Evolutionary conservation across 1,140 invertebrate species (phyloP).

Genomic region (Caerostris extrusa): DNA sequence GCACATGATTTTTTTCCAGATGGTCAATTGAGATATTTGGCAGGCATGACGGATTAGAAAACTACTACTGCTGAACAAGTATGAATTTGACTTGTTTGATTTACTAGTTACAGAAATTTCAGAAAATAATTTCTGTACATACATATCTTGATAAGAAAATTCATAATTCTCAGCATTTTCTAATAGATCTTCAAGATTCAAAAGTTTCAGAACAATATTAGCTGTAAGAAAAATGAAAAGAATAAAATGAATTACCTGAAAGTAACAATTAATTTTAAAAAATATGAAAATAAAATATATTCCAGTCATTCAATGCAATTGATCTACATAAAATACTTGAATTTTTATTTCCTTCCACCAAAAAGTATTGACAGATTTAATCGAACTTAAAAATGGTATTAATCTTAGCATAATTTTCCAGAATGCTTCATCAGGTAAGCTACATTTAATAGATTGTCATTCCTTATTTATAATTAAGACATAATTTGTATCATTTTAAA

Average conservation of each 20-base stretch:
- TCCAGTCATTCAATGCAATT: no score
- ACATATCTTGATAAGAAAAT: slow-evolving; percentile 21
- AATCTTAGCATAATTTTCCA: no score
- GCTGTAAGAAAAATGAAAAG: slow-evolving; percentile 36
- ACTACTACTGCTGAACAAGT: not conserved
- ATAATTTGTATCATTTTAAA: no score
- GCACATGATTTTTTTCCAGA: not conserved
- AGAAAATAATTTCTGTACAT: slow-evolving; percentile 4
- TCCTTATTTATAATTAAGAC: no score
- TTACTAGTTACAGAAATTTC: slow-evolving; percentile 16
- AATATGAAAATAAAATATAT: not conserved
- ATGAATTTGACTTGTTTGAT: not conserved
- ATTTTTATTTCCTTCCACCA: no score
- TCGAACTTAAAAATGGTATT: no score
- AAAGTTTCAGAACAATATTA: slow-evolving; percentile 38
- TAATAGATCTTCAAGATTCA: slow-evolving; percentile 49
- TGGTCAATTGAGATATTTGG: not conserved
- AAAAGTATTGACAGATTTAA: no score
- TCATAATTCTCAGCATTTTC: slow-evolving; percentile 29
- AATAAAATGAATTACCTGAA: not conserved
- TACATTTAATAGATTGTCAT: no score
- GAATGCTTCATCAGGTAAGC: no score
- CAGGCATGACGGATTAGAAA: not conserved
- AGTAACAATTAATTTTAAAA: not conserved
- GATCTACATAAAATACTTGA: no score